phyloP scores from a whole-genome alignment of 2,797 vertebrate genomes.

The Apodemus agrarius region DNA sequence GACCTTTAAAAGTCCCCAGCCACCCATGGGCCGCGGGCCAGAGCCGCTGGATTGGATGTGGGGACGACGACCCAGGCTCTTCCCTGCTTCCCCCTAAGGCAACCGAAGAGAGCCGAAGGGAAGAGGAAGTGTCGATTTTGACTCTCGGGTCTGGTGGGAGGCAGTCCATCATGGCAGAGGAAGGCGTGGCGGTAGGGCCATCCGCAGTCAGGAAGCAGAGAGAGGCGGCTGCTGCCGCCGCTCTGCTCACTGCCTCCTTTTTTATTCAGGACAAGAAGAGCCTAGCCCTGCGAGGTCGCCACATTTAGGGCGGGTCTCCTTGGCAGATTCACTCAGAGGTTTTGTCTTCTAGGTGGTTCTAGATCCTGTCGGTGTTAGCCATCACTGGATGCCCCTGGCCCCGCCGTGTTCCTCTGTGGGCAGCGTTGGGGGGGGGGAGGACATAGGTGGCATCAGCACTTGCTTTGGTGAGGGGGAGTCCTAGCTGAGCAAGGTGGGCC shows the following conservation, averaged over 20 bases:
- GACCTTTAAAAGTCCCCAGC: neutral
- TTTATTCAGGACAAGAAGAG: neutral
- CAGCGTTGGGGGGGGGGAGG: neutral
- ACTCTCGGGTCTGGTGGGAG: neutral
- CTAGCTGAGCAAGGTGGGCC: fast-evolving
- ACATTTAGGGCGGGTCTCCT: neutral
- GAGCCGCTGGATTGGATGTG: neutral
- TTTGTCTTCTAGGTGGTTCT: neutral
- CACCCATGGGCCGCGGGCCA: neutral
- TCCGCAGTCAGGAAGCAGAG: neutral
- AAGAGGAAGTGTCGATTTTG: neutral
- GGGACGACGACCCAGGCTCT: neutral
- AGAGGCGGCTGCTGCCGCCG: neutral
- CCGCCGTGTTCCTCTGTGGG: neutral
- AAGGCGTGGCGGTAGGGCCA: neutral
- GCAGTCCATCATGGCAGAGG: neutral
- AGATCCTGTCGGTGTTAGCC: neutral
- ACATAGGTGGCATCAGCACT: neutral
- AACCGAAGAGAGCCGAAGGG: neutral
- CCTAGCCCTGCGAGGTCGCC: neutral
- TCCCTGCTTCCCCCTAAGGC: neutral
- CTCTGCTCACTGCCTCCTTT: neutral
- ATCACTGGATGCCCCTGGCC: neutral
- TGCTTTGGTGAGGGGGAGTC: neutral
- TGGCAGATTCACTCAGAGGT: neutral